Evolutionary conservation across 2,888 invertebrate genomes (phyloP).

Genomic region (Micoletzkya japonica): DNA sequence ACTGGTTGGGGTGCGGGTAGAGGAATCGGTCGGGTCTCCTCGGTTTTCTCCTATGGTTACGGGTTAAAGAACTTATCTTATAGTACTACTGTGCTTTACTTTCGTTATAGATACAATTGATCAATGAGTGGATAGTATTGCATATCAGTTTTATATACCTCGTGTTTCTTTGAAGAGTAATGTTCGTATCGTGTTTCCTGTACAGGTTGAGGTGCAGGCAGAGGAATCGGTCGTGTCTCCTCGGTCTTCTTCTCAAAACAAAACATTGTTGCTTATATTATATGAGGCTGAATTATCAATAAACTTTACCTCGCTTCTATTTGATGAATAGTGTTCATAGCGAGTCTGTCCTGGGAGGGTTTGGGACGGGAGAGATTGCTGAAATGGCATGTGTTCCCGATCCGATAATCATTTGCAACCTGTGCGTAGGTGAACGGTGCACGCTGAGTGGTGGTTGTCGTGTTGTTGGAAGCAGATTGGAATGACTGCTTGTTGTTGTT

Average conservation of each 20-base stretch:
- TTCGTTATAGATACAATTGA: too few species aligned
- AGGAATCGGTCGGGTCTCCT: slow-evolving; percentile 5
- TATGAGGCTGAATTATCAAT: background rate
- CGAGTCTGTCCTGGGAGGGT: slow-evolving; percentile 13
- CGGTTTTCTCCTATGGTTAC: background rate
- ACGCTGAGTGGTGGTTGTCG: slow-evolving; percentile 36
- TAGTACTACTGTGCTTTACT: too few species aligned
- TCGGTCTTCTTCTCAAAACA: background rate
- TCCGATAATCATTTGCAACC: slow-evolving; percentile 16
- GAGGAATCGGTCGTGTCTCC: slow-evolving; percentile 2
- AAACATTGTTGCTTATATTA: too few species aligned
- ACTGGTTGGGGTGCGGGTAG: background rate
- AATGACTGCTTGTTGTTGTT: background rate
- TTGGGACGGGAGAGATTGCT: slow-evolving; percentile 15
- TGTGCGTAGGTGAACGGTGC: slow-evolving; percentile 42
- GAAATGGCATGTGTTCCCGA: background rate
- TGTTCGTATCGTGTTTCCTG: background rate
- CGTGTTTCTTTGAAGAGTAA: background rate
- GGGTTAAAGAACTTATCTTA: background rate
- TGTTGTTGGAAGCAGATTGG: too few species aligned
- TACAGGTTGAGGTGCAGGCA: slow-evolving; percentile 5
- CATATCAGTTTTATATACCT: too few species aligned
- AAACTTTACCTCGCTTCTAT: background rate
- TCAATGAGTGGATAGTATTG: too few species aligned
- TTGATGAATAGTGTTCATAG: slow-evolving; percentile 19